A percentile compares a stretch with the other conserved stretches of the same genome.
phyloP scores from a whole-genome alignment of 2,888 invertebrate genomes.

The Habrosyne pyritoides region DNA sequence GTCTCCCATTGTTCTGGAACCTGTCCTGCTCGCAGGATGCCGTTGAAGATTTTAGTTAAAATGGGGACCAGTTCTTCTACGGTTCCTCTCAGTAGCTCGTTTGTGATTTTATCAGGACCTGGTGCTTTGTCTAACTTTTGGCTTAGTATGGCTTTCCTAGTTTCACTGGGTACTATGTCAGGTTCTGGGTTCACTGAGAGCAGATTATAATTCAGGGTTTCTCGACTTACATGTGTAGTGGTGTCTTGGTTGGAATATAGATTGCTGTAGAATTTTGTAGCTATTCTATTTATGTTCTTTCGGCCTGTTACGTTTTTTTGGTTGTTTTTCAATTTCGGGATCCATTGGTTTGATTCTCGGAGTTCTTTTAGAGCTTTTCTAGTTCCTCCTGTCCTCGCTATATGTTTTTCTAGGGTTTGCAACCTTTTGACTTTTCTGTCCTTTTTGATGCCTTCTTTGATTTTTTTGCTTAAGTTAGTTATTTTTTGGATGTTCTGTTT shows the following conservation, averaged over 20 bases:
- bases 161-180: slow-evolving; percentile 4
- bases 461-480: neutral
- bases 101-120: slow-evolving; percentile 2
- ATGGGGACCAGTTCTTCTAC: slow-evolving; percentile 5
- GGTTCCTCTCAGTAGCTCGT: slow-evolving; percentile 3
- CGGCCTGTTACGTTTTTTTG: neutral
- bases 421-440: neutral
- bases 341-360: slow-evolving; percentile 16
- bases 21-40: too few species aligned
- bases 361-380: slow-evolving; percentile 21
- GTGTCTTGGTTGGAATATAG: slow-evolving; percentile 7
- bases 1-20: too few species aligned
- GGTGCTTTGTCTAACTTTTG: slow-evolving; percentile 3
- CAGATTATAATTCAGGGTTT: neutral
- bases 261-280: slow-evolving; percentile 7
- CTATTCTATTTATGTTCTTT: slow-evolving; percentile 6
- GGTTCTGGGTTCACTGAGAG: neutral
- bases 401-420: slow-evolving; percentile 11
- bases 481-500: neutral
- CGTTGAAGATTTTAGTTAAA: slow-evolving; percentile 6
- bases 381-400: slow-evolving; percentile 15
- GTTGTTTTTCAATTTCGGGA: slow-evolving; percentile 15
- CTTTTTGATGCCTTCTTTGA: neutral
- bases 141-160: neutral
- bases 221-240: too few species aligned